phyloP scores from a whole-genome alignment of 2,888 invertebrate species.

The Alviniconcha strummeri region DNA sequence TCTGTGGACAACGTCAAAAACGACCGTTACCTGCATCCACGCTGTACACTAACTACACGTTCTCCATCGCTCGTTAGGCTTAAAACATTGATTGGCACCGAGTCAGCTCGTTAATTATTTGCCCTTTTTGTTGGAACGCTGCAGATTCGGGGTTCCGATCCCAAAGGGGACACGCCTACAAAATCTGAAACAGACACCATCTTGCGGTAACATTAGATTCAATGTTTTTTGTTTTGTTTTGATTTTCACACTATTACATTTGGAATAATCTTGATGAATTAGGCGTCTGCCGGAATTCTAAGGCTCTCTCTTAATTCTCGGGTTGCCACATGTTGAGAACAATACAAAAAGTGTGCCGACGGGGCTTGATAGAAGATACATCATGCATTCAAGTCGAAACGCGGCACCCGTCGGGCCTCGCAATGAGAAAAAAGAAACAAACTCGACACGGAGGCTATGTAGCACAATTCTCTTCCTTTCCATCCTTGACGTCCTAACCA shows the following conservation, averaged over 20 bases:
- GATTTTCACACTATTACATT: conserved; percentile 4
- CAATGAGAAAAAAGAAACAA: not conserved
- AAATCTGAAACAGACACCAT: too few species aligned
- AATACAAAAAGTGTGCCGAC: not conserved
- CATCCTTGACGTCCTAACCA: not conserved
- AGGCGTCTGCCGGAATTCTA: not conserved
- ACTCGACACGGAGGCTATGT: not conserved
- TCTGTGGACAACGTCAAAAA: too few species aligned
- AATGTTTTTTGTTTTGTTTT: not conserved
- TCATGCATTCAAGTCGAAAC: not conserved
- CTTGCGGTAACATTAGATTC: not conserved
- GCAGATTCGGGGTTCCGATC: too few species aligned
- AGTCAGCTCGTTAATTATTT: too few species aligned
- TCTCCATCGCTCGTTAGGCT: too few species aligned
- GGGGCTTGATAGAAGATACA: not conserved
- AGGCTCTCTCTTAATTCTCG: not conserved
- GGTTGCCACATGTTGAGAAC: not conserved
- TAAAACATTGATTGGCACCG: too few species aligned
- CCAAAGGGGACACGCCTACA: too few species aligned
- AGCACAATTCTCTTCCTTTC: not conserved
- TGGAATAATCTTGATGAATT: conserved; percentile 5
- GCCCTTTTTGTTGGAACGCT: too few species aligned
- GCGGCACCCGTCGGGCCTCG: not conserved
- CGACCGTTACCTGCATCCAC: too few species aligned
- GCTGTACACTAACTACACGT: too few species aligned